Percentiles rank a stretch among this genome's conserved stretches.
Conservation (phyloP, 30 jellyfish, hydroid and myxozoan species). For the Pelagia noctiluca region DNA sequence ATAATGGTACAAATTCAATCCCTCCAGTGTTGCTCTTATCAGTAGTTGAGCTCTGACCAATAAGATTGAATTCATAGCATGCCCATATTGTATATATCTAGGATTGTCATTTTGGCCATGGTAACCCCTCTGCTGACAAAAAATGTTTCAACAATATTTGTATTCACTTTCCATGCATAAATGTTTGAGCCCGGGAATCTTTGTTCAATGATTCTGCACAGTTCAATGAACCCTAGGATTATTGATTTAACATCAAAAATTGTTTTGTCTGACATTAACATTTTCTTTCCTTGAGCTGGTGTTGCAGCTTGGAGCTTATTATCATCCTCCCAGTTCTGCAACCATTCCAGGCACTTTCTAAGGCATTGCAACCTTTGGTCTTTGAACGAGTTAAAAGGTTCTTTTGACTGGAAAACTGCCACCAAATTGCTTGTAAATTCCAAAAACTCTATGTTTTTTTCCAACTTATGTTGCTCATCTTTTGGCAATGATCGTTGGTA, state of each 20-base stretch:
- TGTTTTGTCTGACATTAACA: conserved; percentile 6
- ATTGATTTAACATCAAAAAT: conserved; percentile 10
- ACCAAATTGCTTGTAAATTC: conserved; percentile 26
- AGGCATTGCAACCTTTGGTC: conserved; percentile 15
- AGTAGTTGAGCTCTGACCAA: conserved; percentile 21
- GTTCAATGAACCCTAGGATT: conserved; percentile 21
- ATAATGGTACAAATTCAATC: not conserved
- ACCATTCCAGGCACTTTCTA: conserved; percentile 10
- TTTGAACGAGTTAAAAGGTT: not conserved
- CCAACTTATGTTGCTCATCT: conserved; percentile 5
- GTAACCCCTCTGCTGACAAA: conserved; percentile 22
- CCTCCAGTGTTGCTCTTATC: conserved; percentile 8
- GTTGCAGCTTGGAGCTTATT: not conserved
- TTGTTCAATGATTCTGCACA: conserved; percentile 2
- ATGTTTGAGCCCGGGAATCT: conserved; percentile 5
- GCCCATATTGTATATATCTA: not conserved
- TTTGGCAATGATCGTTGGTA: conserved; percentile 5
- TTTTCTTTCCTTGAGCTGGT: conserved; percentile 5
- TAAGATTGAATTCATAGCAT: conserved; percentile 13
- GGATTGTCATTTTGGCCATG: conserved; percentile 36
- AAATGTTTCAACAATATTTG: conserved; percentile 18
- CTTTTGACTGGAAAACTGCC: conserved; percentile 11
- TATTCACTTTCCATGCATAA: conserved; percentile 5
- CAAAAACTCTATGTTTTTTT: not conserved
- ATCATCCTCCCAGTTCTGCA: conserved; percentile 14